Evolutionary conservation across 2,797 vertebrate genomes (phyloP).

Genomic region (Gambelia wislizenii): DNA sequence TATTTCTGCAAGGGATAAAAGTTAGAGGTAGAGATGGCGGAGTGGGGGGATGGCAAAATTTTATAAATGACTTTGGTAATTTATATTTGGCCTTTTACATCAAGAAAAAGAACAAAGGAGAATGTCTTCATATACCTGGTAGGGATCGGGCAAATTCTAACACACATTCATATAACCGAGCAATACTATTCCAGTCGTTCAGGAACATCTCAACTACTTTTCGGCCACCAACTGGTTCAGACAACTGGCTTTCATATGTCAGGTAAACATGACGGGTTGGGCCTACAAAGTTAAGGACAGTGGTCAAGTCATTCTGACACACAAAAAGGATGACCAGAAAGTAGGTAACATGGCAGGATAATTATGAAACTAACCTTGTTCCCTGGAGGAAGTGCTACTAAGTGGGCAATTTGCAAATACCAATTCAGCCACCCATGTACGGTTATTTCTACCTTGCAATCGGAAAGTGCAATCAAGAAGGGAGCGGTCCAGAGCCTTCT

Average conservation of each 20-base stretch:
- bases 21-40: conserved; percentile 35
- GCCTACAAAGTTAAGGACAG: conserved; percentile 77
- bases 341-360: conserved; percentile 20
- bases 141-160: conserved; percentile 92
- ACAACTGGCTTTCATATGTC: conserved; percentile 96
- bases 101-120: conserved; percentile 12
- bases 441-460: conserved; percentile 97
- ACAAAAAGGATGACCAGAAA: conserved; percentile 3
- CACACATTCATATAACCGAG: conserved; percentile 96
- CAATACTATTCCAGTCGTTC: conserved; percentile 97
- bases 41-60: conserved; percentile 35
- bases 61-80: conserved; percentile 39
- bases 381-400: conserved; percentile 92
- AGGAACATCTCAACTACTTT: conserved; percentile 99
- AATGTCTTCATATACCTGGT: conserved; percentile 82
- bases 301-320: conserved; percentile 32
- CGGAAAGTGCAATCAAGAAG: conserved; percentile 97
- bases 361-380: conserved; percentile 86
- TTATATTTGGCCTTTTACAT: conserved; percentile 22
- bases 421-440: conserved; percentile 97
- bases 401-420: conserved; percentile 96
- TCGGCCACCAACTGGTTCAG: conserved; percentile 95
- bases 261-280: conserved; percentile 95
- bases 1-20: conserved; percentile 85
- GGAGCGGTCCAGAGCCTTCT: conserved; percentile 92